Evolutionary conservation across 23 tunicate species (phyloP).

Genomic region (Pegea sp.): DNA sequence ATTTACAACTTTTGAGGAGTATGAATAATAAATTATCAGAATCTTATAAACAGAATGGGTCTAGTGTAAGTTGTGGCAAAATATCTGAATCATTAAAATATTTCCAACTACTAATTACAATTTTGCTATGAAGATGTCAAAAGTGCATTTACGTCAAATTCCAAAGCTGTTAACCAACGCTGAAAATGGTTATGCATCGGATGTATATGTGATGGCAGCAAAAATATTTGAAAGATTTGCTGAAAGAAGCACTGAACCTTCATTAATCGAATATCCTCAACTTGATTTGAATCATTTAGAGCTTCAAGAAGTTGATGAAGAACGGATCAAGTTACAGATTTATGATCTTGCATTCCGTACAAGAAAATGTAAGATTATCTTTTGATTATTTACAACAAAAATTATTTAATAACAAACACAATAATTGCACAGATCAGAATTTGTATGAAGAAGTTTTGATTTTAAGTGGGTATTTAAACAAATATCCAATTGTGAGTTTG

Average conservation of each 20-base stretch:
- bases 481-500: constrained; percentile 65
- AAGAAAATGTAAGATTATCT: constrained; percentile 58
- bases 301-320: background rate
- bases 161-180: constrained; percentile 58
- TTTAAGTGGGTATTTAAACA: constrained; percentile 54
- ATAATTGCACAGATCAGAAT: constrained; percentile 91
- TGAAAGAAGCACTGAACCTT: constrained; percentile 5
- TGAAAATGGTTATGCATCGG: constrained; percentile 41
- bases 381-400: too few relatives aligned
- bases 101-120: too few relatives aligned
- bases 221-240: constrained; percentile 70
- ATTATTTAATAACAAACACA: too few relatives aligned
- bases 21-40: too few relatives aligned
- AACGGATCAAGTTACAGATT: constrained; percentile 35
- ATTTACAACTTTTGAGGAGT: too few relatives aligned
- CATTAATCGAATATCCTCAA: constrained; percentile 23
- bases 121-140: too few relatives aligned
- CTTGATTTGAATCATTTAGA: constrained; percentile 2
- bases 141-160: constrained; percentile 23
- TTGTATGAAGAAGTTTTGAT: constrained; percentile 49
- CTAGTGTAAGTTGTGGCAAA: too few relatives aligned
- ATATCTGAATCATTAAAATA: too few relatives aligned
- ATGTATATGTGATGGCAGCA: constrained; percentile 64
- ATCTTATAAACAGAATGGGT: too few relatives aligned
- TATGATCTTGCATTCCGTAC: constrained; percentile 70